Base-by-base conservation (phyloP, 2,888 invertebrate genomes). In the Acronicta aceris region DNA sequence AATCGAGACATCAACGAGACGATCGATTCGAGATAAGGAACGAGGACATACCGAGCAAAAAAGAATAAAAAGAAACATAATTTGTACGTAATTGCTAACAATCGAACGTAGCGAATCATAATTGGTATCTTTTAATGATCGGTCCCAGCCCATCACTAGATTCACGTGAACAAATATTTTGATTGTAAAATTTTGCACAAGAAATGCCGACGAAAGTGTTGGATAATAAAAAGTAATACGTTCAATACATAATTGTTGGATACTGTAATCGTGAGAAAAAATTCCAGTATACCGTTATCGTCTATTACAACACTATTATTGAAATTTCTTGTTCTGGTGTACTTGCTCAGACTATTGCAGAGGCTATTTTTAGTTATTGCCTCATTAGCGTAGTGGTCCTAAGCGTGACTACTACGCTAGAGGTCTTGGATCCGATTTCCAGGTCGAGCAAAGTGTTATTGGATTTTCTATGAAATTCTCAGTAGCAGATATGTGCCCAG, bases 51-150 rank as follows among this genome's bases (percentile, higher is more conserved):
- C 0, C 40, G 12, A 48, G 47, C 43, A 57, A 65, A 69, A 69
- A 65, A 30, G n/a, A 59, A 54, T 30, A 52, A 62, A 55, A 47
- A 65, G 30, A 36, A 52, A 57, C 48, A 59, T 63, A 59, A 71
- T 57, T 72, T 53, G 46, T 56, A 45, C 12, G 47, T 68, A 69
- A 69, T 72, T 65, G 55, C 49, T 40, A 16, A 59, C 48, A 69
- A 59, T 65, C 59, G 65, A 69, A 46, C 62, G 65, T 55, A 17
- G 40, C 65, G 56, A 72, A 72, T 62, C 33, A 15, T 65, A 72
- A 74, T 74, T 65, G 65, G 50, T 48, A 55, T 64, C 63, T 59
- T 62, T 72, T 70, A 59, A 62, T 50, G 46, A 68, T 42, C 48
- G 49, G 27, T 64, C 57, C 40, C 65, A 57, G 43, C 15, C 33